Base-by-base conservation (phyloP, 35 echinoderm and acorn worm genomes). In the Diadema setosum region DNA sequence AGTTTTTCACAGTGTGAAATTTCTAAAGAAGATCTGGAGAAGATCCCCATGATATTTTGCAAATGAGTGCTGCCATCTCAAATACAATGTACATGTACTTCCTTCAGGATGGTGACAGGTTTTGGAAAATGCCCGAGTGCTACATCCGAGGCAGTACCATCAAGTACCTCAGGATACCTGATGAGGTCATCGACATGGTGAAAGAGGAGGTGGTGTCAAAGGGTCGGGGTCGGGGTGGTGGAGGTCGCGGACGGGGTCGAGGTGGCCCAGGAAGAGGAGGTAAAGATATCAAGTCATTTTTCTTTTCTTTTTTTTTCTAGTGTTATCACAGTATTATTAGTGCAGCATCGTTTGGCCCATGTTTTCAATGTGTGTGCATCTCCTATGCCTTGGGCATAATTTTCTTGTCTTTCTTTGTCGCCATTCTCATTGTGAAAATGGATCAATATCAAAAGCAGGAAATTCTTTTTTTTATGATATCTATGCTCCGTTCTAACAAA, bases 121-220 rank as follows among this genome's bases (percentile, higher is more conserved):
- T 98, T 83, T 98, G 96, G 96, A 63, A 89, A 30, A 98, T 98
- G 96, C 96, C 92, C 29, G 96, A 98, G 34, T 98, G 96, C 39
- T 98, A 98, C 60, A 98, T 98, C 69, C 46, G 96, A 46, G 96
- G 96, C 14, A 98, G 96, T 56, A 98, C 96, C n/a, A 98, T 98
- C 63, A 98, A 98, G 58, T 98, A 98, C 46, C 89, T 98, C 15
- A 40, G 96, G 30, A 98, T 98, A 82, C 96, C 96, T 46, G 96
- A 98, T 86, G 96, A 98, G 56, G 96, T 98, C 42, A 98, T 98
- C 39, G 96, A 98, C 74, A 98, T 98, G 96, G 96, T 98, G 0
- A 98, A 98, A 83, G 96, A 98, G 64, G 96, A 98, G 57, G 92
- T 98, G 5, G 56, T 98, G 15, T 80, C 96, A 21, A 98, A 94